Conservation (phyloP, 2,113 vertebrate genomes). For the Numida meleagris region DNA sequence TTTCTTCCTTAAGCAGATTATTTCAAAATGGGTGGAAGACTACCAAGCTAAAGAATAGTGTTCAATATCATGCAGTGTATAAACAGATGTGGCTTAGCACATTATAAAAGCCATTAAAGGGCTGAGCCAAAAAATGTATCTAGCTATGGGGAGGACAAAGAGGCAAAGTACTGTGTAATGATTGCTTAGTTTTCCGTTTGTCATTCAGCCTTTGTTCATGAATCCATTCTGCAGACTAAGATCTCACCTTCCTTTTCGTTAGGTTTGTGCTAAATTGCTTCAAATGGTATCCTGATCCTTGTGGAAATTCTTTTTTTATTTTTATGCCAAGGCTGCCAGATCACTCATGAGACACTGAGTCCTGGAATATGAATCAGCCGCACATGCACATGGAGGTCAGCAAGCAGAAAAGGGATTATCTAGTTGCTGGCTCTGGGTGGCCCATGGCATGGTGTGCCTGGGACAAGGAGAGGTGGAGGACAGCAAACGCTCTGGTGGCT, state of each 20-base stretch:
- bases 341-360: not conserved
- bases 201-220: not conserved
- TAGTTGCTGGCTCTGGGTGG: not conserved
- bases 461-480: not conserved
- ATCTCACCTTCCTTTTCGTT: not conserved
- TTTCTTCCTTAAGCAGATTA: slow-evolving; percentile 55
- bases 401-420: not conserved
- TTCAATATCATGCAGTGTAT: slow-evolving; percentile 40
- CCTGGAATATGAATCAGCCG: not conserved
- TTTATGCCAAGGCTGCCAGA: not conserved
- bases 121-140: slow-evolving; percentile 49
- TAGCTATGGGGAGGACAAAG: slow-evolving; percentile 27
- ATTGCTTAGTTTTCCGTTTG: slow-evolving; percentile 12
- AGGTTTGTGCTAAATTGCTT: not conserved
- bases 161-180: slow-evolving; percentile 1
- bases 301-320: not conserved
- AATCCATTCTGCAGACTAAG: not conserved
- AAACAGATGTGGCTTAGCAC: slow-evolving; percentile 60
- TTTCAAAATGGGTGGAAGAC: slow-evolving; percentile 56
- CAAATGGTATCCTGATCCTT: not conserved
- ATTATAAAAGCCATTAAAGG: slow-evolving; percentile 49
- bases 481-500: not conserved
- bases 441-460: accelerated
- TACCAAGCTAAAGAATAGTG: slow-evolving; percentile 31
- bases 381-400: not conserved